Base-by-base conservation (phyloP, 2,888 invertebrate species). In the Torymus texanus region DNA sequence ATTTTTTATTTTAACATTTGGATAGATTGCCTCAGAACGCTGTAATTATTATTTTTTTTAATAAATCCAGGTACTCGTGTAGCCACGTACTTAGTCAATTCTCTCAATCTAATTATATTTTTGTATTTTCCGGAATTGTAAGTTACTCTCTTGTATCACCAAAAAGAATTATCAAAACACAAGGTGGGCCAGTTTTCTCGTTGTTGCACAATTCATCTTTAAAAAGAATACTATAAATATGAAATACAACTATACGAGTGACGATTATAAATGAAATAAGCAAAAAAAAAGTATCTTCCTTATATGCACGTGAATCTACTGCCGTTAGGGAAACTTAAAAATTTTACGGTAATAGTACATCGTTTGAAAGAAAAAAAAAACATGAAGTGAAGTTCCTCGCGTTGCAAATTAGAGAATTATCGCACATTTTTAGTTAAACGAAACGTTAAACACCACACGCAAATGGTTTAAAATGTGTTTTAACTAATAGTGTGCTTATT, bases 261-360 rank as follows among this genome's bases (percentile, higher is more conserved):
- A 18, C 50, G 53, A 13, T 68, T 68, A 56, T 18, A 63, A 65
- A 56, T 24, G 41, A 63, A 65, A 24, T 24, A 72, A 62, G 24
- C 5, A 68, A 11, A 16, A 24, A 55, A 55, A 11, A 62, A 67
- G 53, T 75, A 70, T 70, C 74, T 71, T 78, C 62, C 63, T 78
- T 74, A 78, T 76, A 78, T 76, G 68, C 74, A 78, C 68, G 51
- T 70, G 21, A 59, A 18, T 74, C 74, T 63, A 78, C 68, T 78
- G 74, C 74, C 68, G 68, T 53, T 74, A 74, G 62, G 55, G 5
- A 58, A 61, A 41, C 14, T 21, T 55, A 24, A 56, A 21, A 21
- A 66, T 53, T 67, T 67, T 61, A 75, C 75, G 67, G 61, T 68
- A 61, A 53, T 59, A 75, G 61, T 51, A 21, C 21, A 63, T 63